phyloP scores from a whole-genome alignment of 2,888 invertebrate species.

The Perizoma flavofasciatum region DNA sequence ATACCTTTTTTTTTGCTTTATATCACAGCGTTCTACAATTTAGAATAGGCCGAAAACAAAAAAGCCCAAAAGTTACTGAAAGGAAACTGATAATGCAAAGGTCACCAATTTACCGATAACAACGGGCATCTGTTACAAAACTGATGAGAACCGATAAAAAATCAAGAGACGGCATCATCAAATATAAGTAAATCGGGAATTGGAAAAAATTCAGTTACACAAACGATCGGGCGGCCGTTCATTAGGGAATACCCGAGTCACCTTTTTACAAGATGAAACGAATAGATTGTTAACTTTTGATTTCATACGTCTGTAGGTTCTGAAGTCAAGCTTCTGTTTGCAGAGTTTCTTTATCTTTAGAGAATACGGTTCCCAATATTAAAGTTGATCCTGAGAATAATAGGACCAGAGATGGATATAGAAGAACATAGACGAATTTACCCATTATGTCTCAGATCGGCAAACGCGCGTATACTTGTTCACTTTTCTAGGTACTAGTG shows the following conservation, averaged over 20 bases:
- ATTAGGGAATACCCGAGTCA: slow-evolving; percentile 47
- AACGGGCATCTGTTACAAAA: slow-evolving; percentile 26
- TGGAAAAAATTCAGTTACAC: slow-evolving; percentile 42
- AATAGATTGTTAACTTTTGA: slow-evolving; percentile 41
- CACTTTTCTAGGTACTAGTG: no score
- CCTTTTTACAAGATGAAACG: slow-evolving; percentile 43
- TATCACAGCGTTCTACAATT: no score
- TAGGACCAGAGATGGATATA: no score
- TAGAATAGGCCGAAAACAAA: background rate
- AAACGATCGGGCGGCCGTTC: slow-evolving; percentile 49
- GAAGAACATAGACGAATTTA: no score
- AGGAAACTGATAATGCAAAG: slow-evolving; percentile 1
- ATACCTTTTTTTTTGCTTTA: no score
- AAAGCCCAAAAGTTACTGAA: background rate
- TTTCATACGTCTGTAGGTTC: slow-evolving; percentile 34
- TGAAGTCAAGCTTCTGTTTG: slow-evolving; percentile 29
- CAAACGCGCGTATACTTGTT: no score
- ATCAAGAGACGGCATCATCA: slow-evolving; percentile 29
- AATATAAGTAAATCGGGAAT: slow-evolving; percentile 38
- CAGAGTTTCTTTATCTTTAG: background rate
- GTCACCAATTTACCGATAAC: slow-evolving; percentile 23
- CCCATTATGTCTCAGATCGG: no score
- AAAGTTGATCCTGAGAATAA: no score
- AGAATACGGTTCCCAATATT: no score
- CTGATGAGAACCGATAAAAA: slow-evolving; percentile 33